A percentile compares a stretch with the other conserved stretches of the same genome.
phyloP scores from a whole-genome alignment of 2,888 invertebrate genomes.

The Pomacea canaliculata region DNA sequence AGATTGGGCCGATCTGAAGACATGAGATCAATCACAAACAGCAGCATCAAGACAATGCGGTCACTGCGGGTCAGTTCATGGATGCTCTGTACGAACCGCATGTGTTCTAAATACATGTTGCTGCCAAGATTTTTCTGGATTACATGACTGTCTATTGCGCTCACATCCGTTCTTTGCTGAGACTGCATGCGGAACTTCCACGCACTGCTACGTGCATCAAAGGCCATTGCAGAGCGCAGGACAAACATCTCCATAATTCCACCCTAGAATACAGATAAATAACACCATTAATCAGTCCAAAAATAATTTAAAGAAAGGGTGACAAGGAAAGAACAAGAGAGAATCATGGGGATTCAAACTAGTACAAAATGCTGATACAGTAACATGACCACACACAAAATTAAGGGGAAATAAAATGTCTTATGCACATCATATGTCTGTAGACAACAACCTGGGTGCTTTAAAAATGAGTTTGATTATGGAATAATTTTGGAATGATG shows the following conservation, averaged over 20 bases:
- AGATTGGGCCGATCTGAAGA: slow-evolving; percentile 69
- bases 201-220: slow-evolving; percentile 57
- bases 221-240: slow-evolving; percentile 69
- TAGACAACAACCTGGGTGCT: too few species aligned
- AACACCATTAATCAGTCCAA: too few species aligned
- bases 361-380: too few species aligned
- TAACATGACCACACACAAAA: too few species aligned
- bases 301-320: too few species aligned
- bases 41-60: slow-evolving; percentile 67
- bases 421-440: too few species aligned
- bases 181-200: slow-evolving; percentile 49
- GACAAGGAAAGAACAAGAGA: too few species aligned
- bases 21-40: slow-evolving; percentile 70
- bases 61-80: slow-evolving; percentile 69
- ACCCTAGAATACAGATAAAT: slow-evolving; percentile 44
- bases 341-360: too few species aligned
- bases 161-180: slow-evolving; percentile 16
- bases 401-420: too few species aligned
- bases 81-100: slow-evolving; percentile 68
- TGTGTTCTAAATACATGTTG: slow-evolving; percentile 68
- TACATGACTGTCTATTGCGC: slow-evolving; percentile 45
- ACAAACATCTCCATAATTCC: slow-evolving; percentile 71
- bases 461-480: too few species aligned
- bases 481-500: too few species aligned
- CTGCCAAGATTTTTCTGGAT: slow-evolving; percentile 50